These are phyloP conservation scores for Phylloscopus trochiloides DNA, from an alignment of 2,113 vertebrate genomes.

Conservation along the genomic window DNA sequence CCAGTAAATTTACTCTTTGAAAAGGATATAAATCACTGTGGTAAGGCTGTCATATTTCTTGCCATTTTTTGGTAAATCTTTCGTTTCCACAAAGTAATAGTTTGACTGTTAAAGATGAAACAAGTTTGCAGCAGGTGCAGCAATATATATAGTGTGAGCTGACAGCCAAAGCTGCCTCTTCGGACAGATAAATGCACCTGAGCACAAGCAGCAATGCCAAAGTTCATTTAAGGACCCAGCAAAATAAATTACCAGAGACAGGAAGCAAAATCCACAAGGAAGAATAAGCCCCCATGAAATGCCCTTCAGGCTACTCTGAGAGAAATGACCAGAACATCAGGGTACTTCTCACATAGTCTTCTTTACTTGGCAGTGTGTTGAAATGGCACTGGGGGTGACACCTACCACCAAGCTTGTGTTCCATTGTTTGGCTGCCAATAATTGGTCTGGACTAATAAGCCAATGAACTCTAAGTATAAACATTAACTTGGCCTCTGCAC, in stretches of 20 bases:
- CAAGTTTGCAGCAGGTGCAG: background rate
- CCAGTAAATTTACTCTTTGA: background rate
- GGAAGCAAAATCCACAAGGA: background rate
- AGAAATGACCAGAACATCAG: background rate
- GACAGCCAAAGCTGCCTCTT: background rate
- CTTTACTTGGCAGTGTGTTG: background rate
- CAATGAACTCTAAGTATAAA: background rate
- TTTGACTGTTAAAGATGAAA: background rate
- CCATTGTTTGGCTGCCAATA: background rate
- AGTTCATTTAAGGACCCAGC: background rate
- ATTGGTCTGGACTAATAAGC: background rate
- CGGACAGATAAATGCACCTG: background rate
- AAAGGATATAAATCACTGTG: background rate
- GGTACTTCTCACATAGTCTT: background rate
- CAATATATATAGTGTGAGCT: background rate
- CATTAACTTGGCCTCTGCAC: background rate
- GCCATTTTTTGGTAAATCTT: background rate
- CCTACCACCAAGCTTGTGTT: background rate
- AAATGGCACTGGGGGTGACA: background rate
- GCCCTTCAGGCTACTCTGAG: background rate
- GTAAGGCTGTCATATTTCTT: background rate
- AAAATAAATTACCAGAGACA: background rate
- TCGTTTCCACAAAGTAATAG: background rate
- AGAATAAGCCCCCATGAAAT: background rate
- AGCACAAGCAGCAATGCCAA: background rate